Conservation (phyloP, 2,113 vertebrate genomes). For the Uria lomvia region DNA sequence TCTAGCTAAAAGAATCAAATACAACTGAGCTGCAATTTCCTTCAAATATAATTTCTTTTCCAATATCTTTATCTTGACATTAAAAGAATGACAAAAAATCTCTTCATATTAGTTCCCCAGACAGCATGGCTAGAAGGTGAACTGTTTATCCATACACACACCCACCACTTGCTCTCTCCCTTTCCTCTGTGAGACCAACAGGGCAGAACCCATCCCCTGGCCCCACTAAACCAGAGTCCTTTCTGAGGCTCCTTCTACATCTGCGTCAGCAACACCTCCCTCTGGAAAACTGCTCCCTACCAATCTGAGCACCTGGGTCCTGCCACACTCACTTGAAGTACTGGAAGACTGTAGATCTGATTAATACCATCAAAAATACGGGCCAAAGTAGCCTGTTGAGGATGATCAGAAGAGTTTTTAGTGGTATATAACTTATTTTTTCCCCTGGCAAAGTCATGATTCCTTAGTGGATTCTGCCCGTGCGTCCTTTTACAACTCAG, state of each 20-base stretch:
- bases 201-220: not conserved
- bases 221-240: fast-evolving
- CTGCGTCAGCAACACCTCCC: not conserved
- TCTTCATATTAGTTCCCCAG: not conserved
- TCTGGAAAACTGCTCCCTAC: not conserved
- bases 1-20: not conserved
- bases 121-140: not conserved
- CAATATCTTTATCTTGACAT: not conserved
- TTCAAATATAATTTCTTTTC: not conserved
- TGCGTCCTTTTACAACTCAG: not conserved
- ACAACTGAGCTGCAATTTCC: not conserved
- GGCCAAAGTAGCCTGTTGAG: not conserved
- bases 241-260: not conserved
- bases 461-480: not conserved
- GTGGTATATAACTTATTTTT: not conserved
- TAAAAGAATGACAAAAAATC: not conserved
- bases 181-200: not conserved
- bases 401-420: not conserved
- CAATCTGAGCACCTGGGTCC: not conserved
- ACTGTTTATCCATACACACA: not conserved
- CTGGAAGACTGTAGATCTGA: not conserved
- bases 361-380: not conserved
- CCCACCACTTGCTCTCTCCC: not conserved
- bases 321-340: not conserved
- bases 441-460: not conserved